Evolutionary conservation across 2,888 invertebrate species (phyloP).

Genomic region (Spisula solida): DNA sequence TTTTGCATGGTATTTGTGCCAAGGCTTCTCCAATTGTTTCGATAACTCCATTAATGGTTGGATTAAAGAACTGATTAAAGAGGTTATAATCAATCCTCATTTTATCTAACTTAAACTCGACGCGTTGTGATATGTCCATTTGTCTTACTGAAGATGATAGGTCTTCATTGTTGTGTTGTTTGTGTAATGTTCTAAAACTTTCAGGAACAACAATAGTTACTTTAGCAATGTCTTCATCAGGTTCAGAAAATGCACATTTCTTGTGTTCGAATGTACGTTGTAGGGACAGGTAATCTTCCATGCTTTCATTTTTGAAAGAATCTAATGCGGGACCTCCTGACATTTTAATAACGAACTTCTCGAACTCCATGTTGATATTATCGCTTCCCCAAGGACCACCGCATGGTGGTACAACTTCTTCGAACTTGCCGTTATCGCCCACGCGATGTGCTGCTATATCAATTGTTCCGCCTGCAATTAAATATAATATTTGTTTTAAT

Average conservation of each 20-base stretch:
- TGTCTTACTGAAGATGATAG: conserved; percentile 31
- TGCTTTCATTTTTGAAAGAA: conserved; percentile 29
- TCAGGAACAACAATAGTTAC: conserved; percentile 37
- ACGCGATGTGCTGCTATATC: conserved; percentile 57
- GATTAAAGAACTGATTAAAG: conserved; percentile 34
- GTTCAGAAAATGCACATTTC: conserved; percentile 48
- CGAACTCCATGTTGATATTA: conserved; percentile 49
- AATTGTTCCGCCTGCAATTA: conserved; percentile 55
- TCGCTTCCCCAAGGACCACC: conserved; percentile 62
- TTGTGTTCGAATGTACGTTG: conserved; percentile 46
- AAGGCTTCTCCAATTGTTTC: conserved; percentile 24
- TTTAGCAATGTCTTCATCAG: background rate
- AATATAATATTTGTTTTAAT: too few species aligned
- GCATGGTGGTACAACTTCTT: conserved; percentile 50
- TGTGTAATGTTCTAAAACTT: conserved; percentile 35
- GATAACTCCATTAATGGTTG: conserved; percentile 33
- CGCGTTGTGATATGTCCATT: background rate
- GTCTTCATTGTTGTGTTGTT: conserved; percentile 25
- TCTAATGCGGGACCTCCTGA: conserved; percentile 46
- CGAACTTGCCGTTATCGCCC: conserved; percentile 26
- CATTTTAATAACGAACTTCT: conserved; percentile 35
- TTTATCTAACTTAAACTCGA: conserved; percentile 19
- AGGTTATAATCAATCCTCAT: conserved; percentile 34
- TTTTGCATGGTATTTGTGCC: background rate
- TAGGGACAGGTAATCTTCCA: conserved; percentile 47